These are phyloP conservation scores for Tortricodes alternella DNA, from an alignment of 2,888 invertebrate genomes.

Conservation along the genomic window DNA sequence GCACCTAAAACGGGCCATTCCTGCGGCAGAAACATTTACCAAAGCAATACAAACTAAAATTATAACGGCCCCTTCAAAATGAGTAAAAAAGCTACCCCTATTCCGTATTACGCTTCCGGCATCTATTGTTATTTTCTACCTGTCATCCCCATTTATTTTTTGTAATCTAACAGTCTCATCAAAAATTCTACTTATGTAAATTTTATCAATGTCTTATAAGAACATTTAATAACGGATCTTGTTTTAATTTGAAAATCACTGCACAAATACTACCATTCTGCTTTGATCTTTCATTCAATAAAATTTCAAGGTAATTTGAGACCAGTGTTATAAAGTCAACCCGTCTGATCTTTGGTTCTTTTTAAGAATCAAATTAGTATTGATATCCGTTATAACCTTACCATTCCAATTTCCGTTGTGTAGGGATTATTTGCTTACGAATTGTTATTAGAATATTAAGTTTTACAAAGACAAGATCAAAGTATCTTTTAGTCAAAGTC, in stretches of 20 bases:
- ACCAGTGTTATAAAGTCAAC: neutral
- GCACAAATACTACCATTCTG: neutral
- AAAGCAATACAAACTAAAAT: neutral
- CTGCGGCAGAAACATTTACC: neutral
- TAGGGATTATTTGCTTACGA: conserved; percentile 13
- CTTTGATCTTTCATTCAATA: neutral
- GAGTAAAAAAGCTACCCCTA: conserved; percentile 1
- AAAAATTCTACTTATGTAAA: conserved; percentile 10
- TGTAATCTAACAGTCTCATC: conserved; percentile 24
- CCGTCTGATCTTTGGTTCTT: conserved; percentile 5
- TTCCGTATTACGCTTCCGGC: conserved; percentile 7
- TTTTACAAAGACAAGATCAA: no score
- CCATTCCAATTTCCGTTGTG: conserved; percentile 24
- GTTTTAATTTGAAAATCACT: conserved; percentile 26
- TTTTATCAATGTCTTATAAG: conserved; percentile 35
- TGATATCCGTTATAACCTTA: no score
- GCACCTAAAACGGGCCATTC: no score
- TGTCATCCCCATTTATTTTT: conserved; percentile 17
- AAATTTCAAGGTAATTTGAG: neutral
- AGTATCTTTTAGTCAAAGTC: no score
- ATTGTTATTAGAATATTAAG: neutral
- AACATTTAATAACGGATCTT: conserved; percentile 50
- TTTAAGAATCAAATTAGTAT: neutral
- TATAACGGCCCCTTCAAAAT: conserved; percentile 5
- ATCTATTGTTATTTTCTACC: conserved; percentile 18